Evolutionary conservation across 2,113 vertebrate species (phyloP).

Genomic region (Gasterosteus aculeatus): DNA sequence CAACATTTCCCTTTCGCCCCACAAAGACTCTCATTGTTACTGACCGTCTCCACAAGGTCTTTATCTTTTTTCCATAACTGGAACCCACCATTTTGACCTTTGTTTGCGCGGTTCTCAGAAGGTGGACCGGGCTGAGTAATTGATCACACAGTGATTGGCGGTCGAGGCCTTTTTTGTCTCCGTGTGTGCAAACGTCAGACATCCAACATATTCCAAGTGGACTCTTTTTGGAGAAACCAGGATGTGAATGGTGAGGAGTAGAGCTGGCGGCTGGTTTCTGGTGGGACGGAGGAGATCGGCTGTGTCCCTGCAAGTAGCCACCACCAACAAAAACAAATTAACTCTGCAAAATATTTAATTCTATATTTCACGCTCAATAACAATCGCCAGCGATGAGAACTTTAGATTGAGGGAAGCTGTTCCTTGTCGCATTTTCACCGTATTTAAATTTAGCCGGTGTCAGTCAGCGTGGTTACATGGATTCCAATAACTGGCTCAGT

Average conservation of each 20-base stretch:
- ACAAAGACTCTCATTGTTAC: background rate
- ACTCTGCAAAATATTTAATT: constrained; percentile 69
- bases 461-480: constrained; percentile 25
- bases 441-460: constrained; percentile 78
- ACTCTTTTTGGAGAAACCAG: background rate
- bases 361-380: constrained; percentile 61
- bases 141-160: background rate
- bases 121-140: background rate
- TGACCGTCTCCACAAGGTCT: background rate
- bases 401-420: constrained; percentile 44
- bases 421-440: constrained; percentile 42
- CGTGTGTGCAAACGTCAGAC: background rate
- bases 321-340: constrained; percentile 47
- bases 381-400: constrained; percentile 68
- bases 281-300: background rate
- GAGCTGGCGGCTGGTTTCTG: background rate
- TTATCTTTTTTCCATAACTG: background rate
- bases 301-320: constrained; percentile 49
- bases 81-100: background rate
- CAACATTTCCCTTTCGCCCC: background rate
- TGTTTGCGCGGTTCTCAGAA: background rate
- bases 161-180: too few species aligned
- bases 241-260: background rate
- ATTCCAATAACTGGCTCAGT: too few species aligned
- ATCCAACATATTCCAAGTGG: background rate